Base-by-base conservation (phyloP, 2,888 invertebrate genomes). In the Lithophane socia region DNA sequence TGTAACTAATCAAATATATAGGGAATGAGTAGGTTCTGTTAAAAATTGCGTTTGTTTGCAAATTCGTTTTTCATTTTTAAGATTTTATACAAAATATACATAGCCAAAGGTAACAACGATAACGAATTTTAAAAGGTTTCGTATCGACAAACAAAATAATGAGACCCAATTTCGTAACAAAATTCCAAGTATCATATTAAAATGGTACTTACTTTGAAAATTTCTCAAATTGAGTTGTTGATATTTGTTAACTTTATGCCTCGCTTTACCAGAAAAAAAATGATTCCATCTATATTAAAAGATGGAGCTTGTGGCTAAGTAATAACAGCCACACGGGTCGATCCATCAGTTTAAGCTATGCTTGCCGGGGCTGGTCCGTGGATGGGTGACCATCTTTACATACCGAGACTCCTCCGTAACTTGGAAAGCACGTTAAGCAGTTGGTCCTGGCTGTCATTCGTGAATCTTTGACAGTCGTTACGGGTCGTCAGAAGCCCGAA, bases 91-190 rank as follows among this genome's bases (percentile, higher is more conserved):
- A 54, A 79, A 77, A 69, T 71, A 71, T 42, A 74, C 24, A 61
- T 8, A n/a, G 18, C 47, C 7, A 42, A 42, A 77, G 29, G 29
- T 24, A 66, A 54, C 16, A 79, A 42, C 7, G 24, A 13, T 75
- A 75, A 52, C 16, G 58, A 66, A 79, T 65, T 70, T 73, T 37
- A 47, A 73, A 84, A 77, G 77, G 63, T 73, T 84, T 80, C 56
- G n/a, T 80, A 73, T 73, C 75, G 77, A 70, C 56, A 77, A 82
- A 79, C 69, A 75, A 58, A 72, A 85, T 84, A 82, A 85, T 82
- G 85, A 82, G 85, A 63, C 82, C 72, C 74, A 70, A 78, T 84
- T 74, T 79, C 54, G 37, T 18, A 61, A 54, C 67, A 44, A 67
- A 82, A 73, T 75, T 77, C 47, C 61, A 60, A 77, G 74, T 72